Percentiles rank a stretch among this genome's conserved stretches.
Evolutionary conservation across 2,888 invertebrate species (phyloP).

Genomic region (Unio delphinus): DNA sequence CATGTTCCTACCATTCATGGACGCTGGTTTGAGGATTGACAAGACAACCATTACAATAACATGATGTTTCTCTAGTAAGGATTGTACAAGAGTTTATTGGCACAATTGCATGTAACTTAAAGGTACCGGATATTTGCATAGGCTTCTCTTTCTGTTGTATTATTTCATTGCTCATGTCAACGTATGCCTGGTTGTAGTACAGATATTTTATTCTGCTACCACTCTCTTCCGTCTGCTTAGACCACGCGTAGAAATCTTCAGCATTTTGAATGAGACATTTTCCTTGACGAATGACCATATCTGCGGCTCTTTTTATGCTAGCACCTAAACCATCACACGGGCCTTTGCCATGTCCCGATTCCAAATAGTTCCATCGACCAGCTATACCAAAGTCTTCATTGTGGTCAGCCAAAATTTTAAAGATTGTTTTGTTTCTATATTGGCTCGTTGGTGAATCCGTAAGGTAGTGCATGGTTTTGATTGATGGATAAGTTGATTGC

Average conservation of each 20-base stretch:
- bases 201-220: too few species aligned
- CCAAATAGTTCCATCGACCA: slow-evolving; percentile 59
- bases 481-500: too few species aligned
- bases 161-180: too few species aligned
- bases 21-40: too few species aligned
- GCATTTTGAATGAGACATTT: slow-evolving; percentile 15
- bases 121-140: too few species aligned
- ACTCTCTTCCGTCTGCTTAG: not conserved
- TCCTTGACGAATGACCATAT: slow-evolving; percentile 18
- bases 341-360: slow-evolving; percentile 63
- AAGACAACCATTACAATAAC: not conserved
- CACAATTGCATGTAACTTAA: too few species aligned
- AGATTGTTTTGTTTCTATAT: too few species aligned
- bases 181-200: too few species aligned
- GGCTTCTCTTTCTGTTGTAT: too few species aligned
- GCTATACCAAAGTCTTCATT: slow-evolving; percentile 2
- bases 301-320: slow-evolving; percentile 41
- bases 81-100: not conserved
- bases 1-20: not conserved
- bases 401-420: not conserved
- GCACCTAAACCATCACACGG: slow-evolving; percentile 60
- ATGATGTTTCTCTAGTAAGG: not conserved
- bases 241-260: slow-evolving; percentile 10
- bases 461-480: too few species aligned
- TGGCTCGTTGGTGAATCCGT: too few species aligned